These are phyloP conservation scores for Bos indicus DNA, from an alignment of 2,113 vertebrate species.

Conservation along the genomic window DNA sequence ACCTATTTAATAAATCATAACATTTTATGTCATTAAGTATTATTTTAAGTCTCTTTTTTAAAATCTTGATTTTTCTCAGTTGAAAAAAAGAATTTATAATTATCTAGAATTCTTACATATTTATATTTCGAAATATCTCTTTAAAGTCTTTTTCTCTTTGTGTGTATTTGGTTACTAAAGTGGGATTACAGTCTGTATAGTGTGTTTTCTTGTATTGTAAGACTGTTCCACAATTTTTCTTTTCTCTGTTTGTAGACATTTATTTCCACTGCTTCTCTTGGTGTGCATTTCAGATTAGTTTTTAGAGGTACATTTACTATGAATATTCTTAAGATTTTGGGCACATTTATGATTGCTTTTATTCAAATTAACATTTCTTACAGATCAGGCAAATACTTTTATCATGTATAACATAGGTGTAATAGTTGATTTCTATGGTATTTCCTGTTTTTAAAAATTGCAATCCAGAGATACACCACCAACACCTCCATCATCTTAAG, in stretches of 20 bases:
- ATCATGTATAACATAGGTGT: neutral
- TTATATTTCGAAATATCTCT: neutral
- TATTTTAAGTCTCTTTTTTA: neutral
- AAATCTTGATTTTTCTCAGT: neutral
- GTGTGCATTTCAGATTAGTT: neutral
- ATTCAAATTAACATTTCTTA: slow-evolving; percentile 26
- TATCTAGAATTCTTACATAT: neutral
- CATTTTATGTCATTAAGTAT: neutral
- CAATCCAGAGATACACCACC: neutral
- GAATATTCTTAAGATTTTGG: neutral
- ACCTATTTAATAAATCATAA: neutral
- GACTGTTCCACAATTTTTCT: neutral
- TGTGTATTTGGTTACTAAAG: neutral
- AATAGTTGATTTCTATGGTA: neutral
- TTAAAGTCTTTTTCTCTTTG: neutral
- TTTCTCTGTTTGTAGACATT: neutral
- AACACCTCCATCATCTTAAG: neutral
- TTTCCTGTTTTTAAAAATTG: slow-evolving; percentile 26
- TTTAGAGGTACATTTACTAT: neutral
- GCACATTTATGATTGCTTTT: neutral
- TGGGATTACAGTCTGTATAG: neutral
- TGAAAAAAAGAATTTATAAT: neutral
- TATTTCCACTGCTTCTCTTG: neutral
- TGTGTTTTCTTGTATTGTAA: neutral
- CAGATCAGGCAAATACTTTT: neutral